These are phyloP conservation scores for Ceyx melanurus DNA, from an alignment of 2,113 vertebrate species.

Conservation along the genomic window DNA sequence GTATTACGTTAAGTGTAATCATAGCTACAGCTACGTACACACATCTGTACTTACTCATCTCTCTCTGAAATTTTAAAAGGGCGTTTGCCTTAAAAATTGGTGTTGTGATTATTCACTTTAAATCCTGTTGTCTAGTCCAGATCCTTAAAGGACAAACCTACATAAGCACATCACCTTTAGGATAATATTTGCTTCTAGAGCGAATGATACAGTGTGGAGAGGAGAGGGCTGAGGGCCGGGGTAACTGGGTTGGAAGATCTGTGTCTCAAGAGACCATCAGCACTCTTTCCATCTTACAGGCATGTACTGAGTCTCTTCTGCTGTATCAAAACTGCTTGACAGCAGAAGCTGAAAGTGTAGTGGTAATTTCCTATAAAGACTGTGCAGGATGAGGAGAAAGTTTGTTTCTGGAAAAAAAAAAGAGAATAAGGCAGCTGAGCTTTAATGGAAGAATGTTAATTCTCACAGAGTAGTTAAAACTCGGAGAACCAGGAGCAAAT, in stretches of 20 bases:
- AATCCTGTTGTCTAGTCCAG: not conserved
- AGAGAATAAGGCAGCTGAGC: not conserved
- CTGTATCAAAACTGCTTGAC: not conserved
- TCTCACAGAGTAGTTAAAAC: not conserved
- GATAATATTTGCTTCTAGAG: not conserved
- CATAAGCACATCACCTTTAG: not conserved
- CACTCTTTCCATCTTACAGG: not conserved
- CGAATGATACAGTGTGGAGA: not conserved
- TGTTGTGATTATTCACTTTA: not conserved
- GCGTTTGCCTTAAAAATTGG: not conserved
- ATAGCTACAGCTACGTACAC: rapidly evolving
- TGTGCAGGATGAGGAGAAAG: not conserved
- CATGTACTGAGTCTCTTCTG: not conserved
- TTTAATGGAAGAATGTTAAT: not conserved
- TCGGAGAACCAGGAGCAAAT: not conserved
- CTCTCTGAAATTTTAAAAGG: not conserved
- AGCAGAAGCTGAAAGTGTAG: not conserved
- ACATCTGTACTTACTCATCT: not conserved
- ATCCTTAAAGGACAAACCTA: not conserved
- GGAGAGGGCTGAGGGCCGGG: rapidly evolving
- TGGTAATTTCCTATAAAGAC: not conserved
- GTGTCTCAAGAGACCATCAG: not conserved
- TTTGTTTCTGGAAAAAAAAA: not conserved
- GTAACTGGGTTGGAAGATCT: constrained; percentile 1
- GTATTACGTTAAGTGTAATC: not conserved